Evolutionary conservation across 2,888 invertebrate species (phyloP), one percentile per base, ranked within the genome.

Genomic region (Campoletis raptor): DNA sequence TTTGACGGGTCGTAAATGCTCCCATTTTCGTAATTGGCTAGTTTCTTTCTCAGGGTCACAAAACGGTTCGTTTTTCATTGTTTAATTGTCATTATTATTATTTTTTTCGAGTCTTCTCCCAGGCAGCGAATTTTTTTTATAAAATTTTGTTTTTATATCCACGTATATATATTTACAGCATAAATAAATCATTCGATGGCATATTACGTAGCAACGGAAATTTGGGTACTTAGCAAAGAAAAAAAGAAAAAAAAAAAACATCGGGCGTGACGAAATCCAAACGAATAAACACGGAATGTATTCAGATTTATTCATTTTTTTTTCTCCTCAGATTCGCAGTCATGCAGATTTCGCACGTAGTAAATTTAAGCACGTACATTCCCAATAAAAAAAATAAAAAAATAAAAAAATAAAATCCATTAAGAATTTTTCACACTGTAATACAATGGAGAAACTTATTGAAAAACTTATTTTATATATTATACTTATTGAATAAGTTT

Each of bases 31-130:
- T 52, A 78, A 78, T 74, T 81, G 24, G 74, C 54, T 52, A 61
- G 24, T 74, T 42, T 57, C 52, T 36, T 57, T 8, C 42, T 67
- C 67, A 73, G 12, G 86, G 67, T 40, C 86, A 40, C 48, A 21
- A 69, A 86, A 86, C 86, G 77, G 86, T 61, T 81, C 54, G 52
- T 64, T 66, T 80, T 30, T 24, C 12, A 64, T 24, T 64, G 21
- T 52, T 21, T 72, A 30, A 54, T 48, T 61, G 8, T 78, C 24
- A 45, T 37, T 30, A 36, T 37, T 45, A 15, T 73, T 42, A 21
- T 78, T 24, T 24, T 66, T 40, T 78, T 52, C 42, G 30, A 30
- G 15, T 12, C 30, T 40, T 76, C 21, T 15, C 24, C n/a, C 10
- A 67, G 15, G 30, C 0, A 15, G 30, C 15, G 10, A 61, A 30